phyloP scores from a whole-genome alignment of 1,140 invertebrate species.

The Sinonovacula constricta region DNA sequence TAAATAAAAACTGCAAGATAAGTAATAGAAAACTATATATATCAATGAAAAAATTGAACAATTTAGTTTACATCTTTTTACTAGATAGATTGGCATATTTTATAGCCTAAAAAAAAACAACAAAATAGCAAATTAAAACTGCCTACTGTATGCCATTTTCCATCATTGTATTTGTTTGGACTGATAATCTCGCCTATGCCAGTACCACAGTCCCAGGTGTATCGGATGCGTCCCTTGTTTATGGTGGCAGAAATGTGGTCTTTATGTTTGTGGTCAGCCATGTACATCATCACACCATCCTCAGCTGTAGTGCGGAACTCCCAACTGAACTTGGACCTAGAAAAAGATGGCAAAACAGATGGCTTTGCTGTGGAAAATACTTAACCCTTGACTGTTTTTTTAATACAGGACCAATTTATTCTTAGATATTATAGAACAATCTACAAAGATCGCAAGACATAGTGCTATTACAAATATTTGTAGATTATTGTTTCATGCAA shows the following conservation, averaged over 20 bases:
- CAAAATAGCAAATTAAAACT: neutral
- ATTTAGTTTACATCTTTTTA: too few relatives aligned
- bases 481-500: neutral
- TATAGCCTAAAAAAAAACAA: neutral
- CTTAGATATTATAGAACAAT: too few relatives aligned
- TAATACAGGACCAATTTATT: too few relatives aligned
- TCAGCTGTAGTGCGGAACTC: constrained; percentile 88
- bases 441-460: neutral
- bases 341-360: constrained; percentile 32
- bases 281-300: constrained; percentile 93
- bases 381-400: neutral
- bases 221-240: constrained; percentile 86
- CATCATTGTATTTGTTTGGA: constrained; percentile 85
- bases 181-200: constrained; percentile 82
- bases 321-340: constrained; percentile 85
- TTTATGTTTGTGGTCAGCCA: constrained; percentile 82
- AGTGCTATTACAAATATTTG: neutral
- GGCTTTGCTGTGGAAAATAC: neutral
- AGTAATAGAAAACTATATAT: neutral
- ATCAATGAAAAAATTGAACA: neutral
- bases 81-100: neutral
- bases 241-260: constrained; percentile 92
- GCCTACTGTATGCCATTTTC: constrained; percentile 88
- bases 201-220: constrained; percentile 86
- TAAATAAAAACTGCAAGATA: neutral